phyloP scores from a whole-genome alignment of 2,888 invertebrate genomes.

The Itoplectis maculator region DNA sequence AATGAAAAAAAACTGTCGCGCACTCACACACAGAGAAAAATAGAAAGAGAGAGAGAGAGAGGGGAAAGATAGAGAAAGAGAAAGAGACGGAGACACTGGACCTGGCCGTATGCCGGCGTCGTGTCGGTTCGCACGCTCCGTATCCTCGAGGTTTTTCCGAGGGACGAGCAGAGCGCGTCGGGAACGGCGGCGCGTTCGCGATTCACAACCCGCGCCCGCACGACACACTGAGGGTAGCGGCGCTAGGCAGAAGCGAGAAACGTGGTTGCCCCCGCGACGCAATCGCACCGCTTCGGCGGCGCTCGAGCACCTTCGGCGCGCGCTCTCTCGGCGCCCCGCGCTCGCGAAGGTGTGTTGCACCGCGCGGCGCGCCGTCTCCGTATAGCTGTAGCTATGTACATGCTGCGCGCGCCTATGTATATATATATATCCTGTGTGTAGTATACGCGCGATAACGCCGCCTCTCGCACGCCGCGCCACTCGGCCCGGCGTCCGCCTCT shows the following conservation, averaged over 20 bases:
- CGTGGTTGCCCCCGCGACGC: slow-evolving; percentile 80
- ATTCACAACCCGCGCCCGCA: slow-evolving; percentile 79
- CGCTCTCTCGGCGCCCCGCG: slow-evolving; percentile 43
- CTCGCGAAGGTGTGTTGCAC: slow-evolving; percentile 55
- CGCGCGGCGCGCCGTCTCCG: not conserved
- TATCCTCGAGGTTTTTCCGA: slow-evolving; percentile 49
- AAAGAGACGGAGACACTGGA: too few relatives aligned
- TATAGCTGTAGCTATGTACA: too few relatives aligned
- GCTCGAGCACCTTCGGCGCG: slow-evolving; percentile 65
- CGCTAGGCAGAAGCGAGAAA: slow-evolving; percentile 71
- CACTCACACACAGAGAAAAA: slow-evolving; percentile 20
- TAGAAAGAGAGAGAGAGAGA: too few relatives aligned
- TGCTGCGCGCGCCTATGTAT: not conserved
- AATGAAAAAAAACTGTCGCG: not conserved
- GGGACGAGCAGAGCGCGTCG: slow-evolving; percentile 66
- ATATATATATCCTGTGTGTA: not conserved
- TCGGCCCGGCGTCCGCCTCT: slow-evolving; percentile 66
- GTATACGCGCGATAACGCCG: slow-evolving; percentile 54
- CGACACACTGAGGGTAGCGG: slow-evolving; percentile 78
- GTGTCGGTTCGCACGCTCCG: not conserved
- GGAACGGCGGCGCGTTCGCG: slow-evolving; percentile 74
- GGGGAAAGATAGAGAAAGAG: too few relatives aligned
- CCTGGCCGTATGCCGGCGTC: too few relatives aligned
- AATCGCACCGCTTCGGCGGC: slow-evolving; percentile 72
- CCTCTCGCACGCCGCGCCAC: slow-evolving; percentile 66